Evolutionary conservation across 1,140 invertebrate species (phyloP), one percentile per base, ranked within the genome.

Genomic region (Thaumatotibia leucotreta): DNA sequence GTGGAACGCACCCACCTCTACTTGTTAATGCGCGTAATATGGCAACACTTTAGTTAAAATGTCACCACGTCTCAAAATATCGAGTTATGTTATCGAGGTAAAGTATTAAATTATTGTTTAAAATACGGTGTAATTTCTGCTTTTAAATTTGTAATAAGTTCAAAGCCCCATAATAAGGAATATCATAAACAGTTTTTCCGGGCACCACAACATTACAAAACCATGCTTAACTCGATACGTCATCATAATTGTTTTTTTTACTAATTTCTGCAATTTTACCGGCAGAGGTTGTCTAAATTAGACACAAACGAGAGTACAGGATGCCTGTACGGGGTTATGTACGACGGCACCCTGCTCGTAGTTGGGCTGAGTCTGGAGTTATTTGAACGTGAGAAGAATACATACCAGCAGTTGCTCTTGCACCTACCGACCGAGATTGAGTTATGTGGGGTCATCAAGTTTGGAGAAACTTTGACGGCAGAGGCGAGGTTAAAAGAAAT

Each of bases 401-500:
- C 90, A 70, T 92, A 93, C 80, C 92, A 82, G 73, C 91, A 92
- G 65, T 84, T 95, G 22, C 93, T 95, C 72, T 86, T 94, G 0
- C 93, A 94, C 77, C 92, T 96, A 72, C 95, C 95, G 8, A 93
- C 94, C 4, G 95, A 96, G 86, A 84, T 96, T 67, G 95, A 96
- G 89, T 88, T 95, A 23, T 96, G 94, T 82, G 95, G 95, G 32
- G 89, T 95, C 65, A 92, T 95, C 24, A 94, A 93, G 67, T 92
- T 95, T 68, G 92, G 92, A 5, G 91, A 94, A 70, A 88, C 88
- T 39, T 83, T 92, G 45, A 85, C 88, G 58, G 86, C 89, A 24
- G 92, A 93, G 45, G 88, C 83, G 4, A 92, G 93, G 72, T 84
- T 94, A 61, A 93, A 92, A 70, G 93, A 94, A 78, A 92, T 94